These are phyloP conservation scores for Pterocles gutturalis DNA, from an alignment of 2,113 vertebrate genomes.

Conservation along the genomic window DNA sequence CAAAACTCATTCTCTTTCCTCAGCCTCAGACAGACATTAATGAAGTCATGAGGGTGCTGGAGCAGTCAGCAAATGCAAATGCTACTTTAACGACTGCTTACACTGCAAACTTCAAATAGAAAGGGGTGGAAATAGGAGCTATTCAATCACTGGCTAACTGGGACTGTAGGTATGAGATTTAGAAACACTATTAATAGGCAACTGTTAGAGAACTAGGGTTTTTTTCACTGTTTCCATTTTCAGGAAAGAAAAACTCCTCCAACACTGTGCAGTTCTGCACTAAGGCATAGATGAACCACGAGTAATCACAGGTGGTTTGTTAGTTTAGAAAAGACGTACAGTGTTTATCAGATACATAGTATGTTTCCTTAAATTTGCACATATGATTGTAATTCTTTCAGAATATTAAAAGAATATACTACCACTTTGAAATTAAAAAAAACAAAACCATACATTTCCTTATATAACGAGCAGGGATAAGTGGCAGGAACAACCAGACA, in stretches of 20 bases:
- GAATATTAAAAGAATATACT: neutral
- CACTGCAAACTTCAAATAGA: neutral
- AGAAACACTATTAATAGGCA: neutral
- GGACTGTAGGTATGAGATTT: neutral
- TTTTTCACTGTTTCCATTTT: neutral
- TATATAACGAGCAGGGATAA: neutral
- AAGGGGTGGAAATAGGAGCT: neutral
- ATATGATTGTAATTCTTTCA: neutral
- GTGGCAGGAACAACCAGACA: neutral
- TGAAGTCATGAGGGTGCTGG: slow-evolving; percentile 8
- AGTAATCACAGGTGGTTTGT: neutral
- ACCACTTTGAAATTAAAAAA: neutral
- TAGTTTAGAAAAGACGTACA: neutral
- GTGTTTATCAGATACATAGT: neutral
- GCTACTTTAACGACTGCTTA: neutral
- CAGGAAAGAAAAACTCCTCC: neutral
- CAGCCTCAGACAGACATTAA: slow-evolving; percentile 11
- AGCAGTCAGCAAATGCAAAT: slow-evolving; percentile 20
- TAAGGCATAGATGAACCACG: neutral
- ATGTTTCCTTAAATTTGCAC: neutral
- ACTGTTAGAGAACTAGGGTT: neutral
- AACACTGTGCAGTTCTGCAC: neutral
- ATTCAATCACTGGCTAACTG: neutral
- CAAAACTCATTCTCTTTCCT: neutral
- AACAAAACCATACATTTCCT: neutral